These are phyloP conservation scores for Pandemis cinnamomeana DNA, from an alignment of 2,888 invertebrate genomes.

Conservation along the genomic window DNA sequence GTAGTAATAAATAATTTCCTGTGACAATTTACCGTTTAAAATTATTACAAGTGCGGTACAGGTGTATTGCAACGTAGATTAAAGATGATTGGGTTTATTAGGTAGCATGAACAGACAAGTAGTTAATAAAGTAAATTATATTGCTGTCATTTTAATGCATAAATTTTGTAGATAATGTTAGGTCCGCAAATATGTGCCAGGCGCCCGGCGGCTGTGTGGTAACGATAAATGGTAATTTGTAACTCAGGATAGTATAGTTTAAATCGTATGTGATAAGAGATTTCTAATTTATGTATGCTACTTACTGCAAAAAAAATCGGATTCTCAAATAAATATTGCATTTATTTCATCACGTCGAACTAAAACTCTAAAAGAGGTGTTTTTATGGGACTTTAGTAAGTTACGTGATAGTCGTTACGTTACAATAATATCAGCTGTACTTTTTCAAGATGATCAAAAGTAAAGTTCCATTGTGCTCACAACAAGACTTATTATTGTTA, in stretches of 20 bases:
- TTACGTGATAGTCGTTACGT: neutral
- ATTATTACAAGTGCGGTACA: conserved; percentile 20
- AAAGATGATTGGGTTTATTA: conserved; percentile 33
- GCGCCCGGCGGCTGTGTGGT: conserved; percentile 25
- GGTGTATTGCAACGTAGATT: conserved; percentile 29
- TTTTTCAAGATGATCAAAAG: neutral
- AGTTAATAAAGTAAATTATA: conserved; percentile 27
- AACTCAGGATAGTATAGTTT: neutral
- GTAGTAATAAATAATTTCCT: conserved; percentile 26
- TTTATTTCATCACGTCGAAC: neutral
- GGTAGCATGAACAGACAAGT: conserved; percentile 26
- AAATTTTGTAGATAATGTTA: conserved; percentile 39
- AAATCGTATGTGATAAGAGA: neutral
- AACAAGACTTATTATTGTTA: conserved; percentile 23
- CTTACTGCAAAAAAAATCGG: neutral
- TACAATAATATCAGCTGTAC: neutral
- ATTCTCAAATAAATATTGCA: neutral
- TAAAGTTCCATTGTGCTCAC: neutral
- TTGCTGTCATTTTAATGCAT: conserved; percentile 36
- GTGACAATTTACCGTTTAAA: conserved; percentile 31
- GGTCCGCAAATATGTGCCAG: conserved; percentile 32
- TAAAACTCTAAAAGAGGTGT: neutral
- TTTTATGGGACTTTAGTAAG: neutral
- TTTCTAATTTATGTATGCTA: neutral
- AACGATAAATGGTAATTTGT: conserved; percentile 28